phyloP scores from a whole-genome alignment of 2,888 invertebrate genomes.

The Sisyra terminalis region DNA sequence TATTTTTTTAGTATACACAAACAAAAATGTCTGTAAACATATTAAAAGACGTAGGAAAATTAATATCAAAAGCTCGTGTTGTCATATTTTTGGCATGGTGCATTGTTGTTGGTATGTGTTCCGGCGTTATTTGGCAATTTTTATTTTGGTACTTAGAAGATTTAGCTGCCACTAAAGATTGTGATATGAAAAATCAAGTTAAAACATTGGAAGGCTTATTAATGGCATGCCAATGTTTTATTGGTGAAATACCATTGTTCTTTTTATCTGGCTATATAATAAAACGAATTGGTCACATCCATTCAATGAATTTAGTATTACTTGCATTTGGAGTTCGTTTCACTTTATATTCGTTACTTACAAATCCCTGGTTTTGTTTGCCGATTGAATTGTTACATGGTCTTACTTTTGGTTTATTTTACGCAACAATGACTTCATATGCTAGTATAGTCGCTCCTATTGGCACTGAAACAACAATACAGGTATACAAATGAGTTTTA shows the following conservation, averaged over 20 bases:
- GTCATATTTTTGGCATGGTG: slow-evolving; percentile 67
- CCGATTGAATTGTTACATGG: slow-evolving; percentile 79
- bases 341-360: slow-evolving; percentile 61
- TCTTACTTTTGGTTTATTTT: slow-evolving; percentile 75
- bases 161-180: slow-evolving; percentile 32
- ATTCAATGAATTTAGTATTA: slow-evolving; percentile 70
- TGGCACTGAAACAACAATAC: slow-evolving; percentile 75
- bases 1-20: slow-evolving; percentile 37
- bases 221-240: slow-evolving; percentile 63
- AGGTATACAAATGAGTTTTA: slow-evolving; percentile 30
- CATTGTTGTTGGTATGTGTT: slow-evolving; percentile 64
- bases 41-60: slow-evolving; percentile 45
- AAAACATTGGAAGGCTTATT: slow-evolving; percentile 57
- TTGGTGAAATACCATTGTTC: slow-evolving; percentile 76
- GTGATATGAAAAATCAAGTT: slow-evolving; percentile 32
- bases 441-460: slow-evolving; percentile 68
- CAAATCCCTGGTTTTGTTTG: slow-evolving; percentile 69
- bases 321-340: slow-evolving; percentile 67
- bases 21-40: slow-evolving; percentile 49
- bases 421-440: slow-evolving; percentile 77
- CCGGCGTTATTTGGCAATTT: slow-evolving; percentile 76
- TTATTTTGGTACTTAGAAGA: slow-evolving; percentile 74
- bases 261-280: slow-evolving; percentile 66
- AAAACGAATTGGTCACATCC: slow-evolving; percentile 61
- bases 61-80: slow-evolving; percentile 48